Evolutionary conservation across 2,888 invertebrate species (phyloP).

Genomic region (Falcaria lacertinaria): DNA sequence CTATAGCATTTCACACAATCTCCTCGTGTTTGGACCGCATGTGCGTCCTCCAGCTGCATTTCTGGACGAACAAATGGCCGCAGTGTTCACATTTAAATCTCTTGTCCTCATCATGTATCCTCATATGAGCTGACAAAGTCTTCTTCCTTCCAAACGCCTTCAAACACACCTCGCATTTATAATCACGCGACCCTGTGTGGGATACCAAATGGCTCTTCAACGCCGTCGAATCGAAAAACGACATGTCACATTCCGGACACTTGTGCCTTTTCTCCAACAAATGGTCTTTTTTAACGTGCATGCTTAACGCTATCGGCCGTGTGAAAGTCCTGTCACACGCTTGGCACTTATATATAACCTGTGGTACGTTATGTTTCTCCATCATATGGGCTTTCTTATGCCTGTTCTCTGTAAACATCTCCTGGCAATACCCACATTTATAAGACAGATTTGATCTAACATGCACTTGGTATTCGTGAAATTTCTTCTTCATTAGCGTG

Average conservation of each 20-base stretch:
- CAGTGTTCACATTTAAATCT: conserved; percentile 66
- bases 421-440: conserved; percentile 44
- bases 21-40: conserved; percentile 57
- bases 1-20: too few species aligned
- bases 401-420: conserved; percentile 19
- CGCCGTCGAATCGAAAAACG: conserved; percentile 26
- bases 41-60: conserved; percentile 65
- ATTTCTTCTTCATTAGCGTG: conserved; percentile 53
- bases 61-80: conserved; percentile 66
- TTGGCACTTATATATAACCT: conserved; percentile 20
- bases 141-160: conserved; percentile 23
- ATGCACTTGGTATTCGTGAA: conserved; percentile 61
- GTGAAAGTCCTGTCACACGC: conserved; percentile 31
- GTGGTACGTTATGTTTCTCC: conserved; percentile 5
- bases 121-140: conserved; percentile 8
- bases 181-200: conserved; percentile 43
- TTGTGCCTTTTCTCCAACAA: conserved; percentile 39
- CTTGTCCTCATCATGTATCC: conserved; percentile 45
- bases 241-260: conserved; percentile 52
- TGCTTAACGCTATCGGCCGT: conserved; percentile 17
- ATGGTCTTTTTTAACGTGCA: conserved; percentile 40
- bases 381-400: background rate
- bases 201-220: conserved; percentile 36
- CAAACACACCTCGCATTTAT: conserved; percentile 42
- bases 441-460: conserved; percentile 32